Conservation (phyloP, 2,113 vertebrate genomes). For the Phyllostomus discolor region DNA sequence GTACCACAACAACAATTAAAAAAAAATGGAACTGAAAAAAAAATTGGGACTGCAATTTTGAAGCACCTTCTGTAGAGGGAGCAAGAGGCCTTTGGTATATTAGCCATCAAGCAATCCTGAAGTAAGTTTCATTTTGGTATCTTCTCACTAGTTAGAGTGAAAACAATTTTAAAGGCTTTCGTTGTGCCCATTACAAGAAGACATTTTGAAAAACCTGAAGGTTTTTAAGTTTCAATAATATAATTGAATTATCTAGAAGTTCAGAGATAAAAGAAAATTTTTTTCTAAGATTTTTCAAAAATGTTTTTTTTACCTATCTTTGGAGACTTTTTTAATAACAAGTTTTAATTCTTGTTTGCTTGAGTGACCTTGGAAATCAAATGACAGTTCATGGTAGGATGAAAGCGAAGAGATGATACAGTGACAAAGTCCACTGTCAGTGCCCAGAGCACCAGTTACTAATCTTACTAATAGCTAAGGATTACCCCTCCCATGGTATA, state of each 20-base stretch:
- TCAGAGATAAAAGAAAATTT: background rate
- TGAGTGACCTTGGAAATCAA: background rate
- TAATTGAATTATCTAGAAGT: background rate
- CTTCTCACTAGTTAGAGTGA: background rate
- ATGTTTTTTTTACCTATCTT: background rate
- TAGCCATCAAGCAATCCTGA: background rate
- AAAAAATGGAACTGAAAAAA: background rate
- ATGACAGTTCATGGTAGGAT: background rate
- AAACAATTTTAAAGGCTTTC: background rate
- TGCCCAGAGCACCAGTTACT: background rate
- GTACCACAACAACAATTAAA: too few relatives aligned
- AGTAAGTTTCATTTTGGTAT: conserved; percentile 32
- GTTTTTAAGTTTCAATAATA: background rate
- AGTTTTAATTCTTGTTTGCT: conserved; percentile 27
- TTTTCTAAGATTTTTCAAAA: background rate
- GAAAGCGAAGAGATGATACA: background rate
- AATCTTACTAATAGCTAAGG: background rate
- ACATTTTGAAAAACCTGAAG: background rate
- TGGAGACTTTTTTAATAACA: background rate
- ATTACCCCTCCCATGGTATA: background rate
- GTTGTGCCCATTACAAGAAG: background rate
- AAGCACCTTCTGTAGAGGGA: conserved; percentile 75
- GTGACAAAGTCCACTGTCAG: background rate
- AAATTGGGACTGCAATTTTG: conserved; percentile 49
- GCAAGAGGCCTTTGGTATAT: conserved; percentile 69